Base-by-base conservation (phyloP, 2,888 invertebrate genomes). In the Drosophila sordidula region DNA sequence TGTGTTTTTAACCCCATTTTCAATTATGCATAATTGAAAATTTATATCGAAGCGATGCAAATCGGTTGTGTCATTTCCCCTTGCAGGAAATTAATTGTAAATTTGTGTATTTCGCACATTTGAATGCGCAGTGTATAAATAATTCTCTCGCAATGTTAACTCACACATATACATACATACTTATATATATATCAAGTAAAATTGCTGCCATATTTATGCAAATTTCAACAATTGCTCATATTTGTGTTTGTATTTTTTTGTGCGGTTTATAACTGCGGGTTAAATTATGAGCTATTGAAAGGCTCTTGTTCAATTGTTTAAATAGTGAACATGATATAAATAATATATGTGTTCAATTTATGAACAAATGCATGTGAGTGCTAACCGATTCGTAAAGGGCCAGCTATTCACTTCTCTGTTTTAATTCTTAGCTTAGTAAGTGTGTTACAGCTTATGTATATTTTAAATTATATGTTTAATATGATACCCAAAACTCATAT, bases 31-130 rank as follows among this genome's bases (percentile, higher is more conserved):
- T 81, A 70, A 71, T 70, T 63, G 70, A 56, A 68, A 57, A 47
- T 52, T 26, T 42, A 46, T 47, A 42, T 56, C 11, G 63, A 50
- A 12, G 34, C 41, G 65, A 72, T 70, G 42, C 32, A 56, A 72
- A 65, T 70, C 56, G 58, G 63, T 67, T 51, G 51, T 52, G 34
- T 65, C 52, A 72, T 83, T 80, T 80, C 74, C 80, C 65, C 45
- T 26, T 16, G 64, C 72, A 80, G 81, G 84, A 81, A 80, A 83
- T 83, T 75, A 78, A 73, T 84, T 80, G 84, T 74, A 80, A 80
- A 83, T 77, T 80, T 75, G 71, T 74, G 73, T 57, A 70, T 79
- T 65, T 54, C 18, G 45, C 42, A 47, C 39, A 26, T 58, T 32
- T 54, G 32, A 49, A 49, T 42, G 41, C 18, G 18, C 42, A 58